Base-by-base conservation (phyloP, 1,140 invertebrate genomes). In the Psilanteris sp. region DNA sequence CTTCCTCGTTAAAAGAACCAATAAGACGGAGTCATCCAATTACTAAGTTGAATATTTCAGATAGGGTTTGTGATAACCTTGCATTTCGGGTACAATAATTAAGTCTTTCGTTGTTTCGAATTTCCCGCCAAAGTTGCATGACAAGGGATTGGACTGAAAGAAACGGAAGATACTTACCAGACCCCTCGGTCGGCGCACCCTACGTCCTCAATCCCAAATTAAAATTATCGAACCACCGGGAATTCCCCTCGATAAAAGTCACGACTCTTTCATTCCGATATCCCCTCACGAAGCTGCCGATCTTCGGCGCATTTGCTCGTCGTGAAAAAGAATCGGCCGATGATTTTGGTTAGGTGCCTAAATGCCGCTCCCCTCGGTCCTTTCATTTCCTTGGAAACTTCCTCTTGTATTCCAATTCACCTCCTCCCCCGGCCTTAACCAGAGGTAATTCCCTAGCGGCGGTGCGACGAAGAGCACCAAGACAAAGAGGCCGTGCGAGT, bases 361-460 rank as follows among this genome's bases (percentile, higher is more conserved):
- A 68, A 68, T 48, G 50, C 11, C 50, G 29, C 79, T 79, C 78
- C 78, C 67, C 78, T 76, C 61, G 50, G 39, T 70, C 73, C 75
- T 73, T 80, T 76, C 71, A 76, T 79, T 77, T 76, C 78, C 64
- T 76, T 76, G 77, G 74, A 78, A 68, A 57, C 41, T 22, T 20
- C n/a, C n/a, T n/a, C n/a, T n/a, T n/a, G n/a, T n/a, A n/a, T n/a
- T n/a, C n/a, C n/a, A n/a, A n/a, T n/a, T 20, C 39, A 3, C 24
- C 20, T 4, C 20, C 22, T 11, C 18, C 18, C 11, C 46, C 26
- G 29, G 14, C 14, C 24, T 11, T 9, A n/a, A n/a, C n/a, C 3
- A 34, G 15, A 43, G 37, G 52, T 59, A 54, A 71, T 77, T 66
- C 52, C 32, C 36, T 32, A 34, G 62, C 37, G 44, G 59, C 31